Conservation (phyloP, 2,888 invertebrate genomes). For the Lithophane socia region DNA sequence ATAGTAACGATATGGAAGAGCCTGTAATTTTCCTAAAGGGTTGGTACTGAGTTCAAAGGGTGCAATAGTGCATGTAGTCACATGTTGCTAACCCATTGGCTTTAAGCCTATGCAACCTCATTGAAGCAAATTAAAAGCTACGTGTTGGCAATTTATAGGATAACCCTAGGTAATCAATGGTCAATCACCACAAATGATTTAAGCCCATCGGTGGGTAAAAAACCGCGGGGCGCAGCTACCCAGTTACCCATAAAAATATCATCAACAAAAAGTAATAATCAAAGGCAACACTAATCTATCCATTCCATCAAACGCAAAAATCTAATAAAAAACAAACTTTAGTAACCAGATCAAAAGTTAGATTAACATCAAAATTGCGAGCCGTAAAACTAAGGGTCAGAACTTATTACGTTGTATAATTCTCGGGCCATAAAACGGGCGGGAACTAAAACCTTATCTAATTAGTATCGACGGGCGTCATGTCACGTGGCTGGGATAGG, state of each 20-base stretch:
- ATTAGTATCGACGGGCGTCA: conserved; percentile 75
- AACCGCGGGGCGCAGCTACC: no score
- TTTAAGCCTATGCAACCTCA: not conserved
- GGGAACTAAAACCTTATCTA: conserved; percentile 73
- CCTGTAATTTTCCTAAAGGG: not conserved
- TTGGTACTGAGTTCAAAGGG: conserved; percentile 6
- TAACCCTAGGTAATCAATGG: not conserved
- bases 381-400: conserved; percentile 70
- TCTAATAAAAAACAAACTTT: conserved; percentile 47
- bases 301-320: conserved; percentile 35
- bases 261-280: not conserved
- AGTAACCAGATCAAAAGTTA: conserved; percentile 75
- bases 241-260: not conserved
- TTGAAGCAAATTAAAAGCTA: not conserved
- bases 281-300: conserved; percentile 25
- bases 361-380: conserved; percentile 76
- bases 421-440: conserved; percentile 72
- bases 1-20: not conserved
- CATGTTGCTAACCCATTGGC: not conserved
- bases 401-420: conserved; percentile 75
- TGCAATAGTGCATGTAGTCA: conserved; percentile 14
- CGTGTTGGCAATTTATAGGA: not conserved
- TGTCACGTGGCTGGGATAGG: conserved; percentile 63
- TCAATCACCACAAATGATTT: not conserved
- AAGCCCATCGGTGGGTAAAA: not conserved